Percentiles rank a stretch among this genome's conserved stretches.
phyloP scores from a whole-genome alignment of 2,888 invertebrate species.

The Cryptops parisi region DNA sequence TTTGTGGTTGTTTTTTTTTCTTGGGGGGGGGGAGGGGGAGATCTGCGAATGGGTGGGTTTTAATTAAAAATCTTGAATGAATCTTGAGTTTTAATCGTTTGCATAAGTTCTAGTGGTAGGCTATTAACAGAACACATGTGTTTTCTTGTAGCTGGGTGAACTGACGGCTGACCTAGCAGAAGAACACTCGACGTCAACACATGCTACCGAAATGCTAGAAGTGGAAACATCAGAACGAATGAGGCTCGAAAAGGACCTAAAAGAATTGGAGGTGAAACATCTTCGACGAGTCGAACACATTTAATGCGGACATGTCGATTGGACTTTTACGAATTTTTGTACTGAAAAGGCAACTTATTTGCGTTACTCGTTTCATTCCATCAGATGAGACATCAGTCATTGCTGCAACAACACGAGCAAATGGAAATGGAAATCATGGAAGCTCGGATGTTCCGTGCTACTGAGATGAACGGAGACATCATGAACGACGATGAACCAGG shows the following conservation, averaged over 20 bases:
- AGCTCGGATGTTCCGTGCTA: constrained; percentile 45
- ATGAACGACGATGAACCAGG: constrained; percentile 36
- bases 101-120: neutral
- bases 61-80: no score
- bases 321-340: no score
- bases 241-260: constrained; percentile 71
- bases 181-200: constrained; percentile 76
- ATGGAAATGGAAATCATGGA: constrained; percentile 75
- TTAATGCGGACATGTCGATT: no score
- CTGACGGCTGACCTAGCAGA: constrained; percentile 83
- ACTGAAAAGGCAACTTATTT: no score
- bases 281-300: constrained; percentile 1
- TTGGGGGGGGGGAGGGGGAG: constrained; percentile 6
- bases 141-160: constrained; percentile 62
- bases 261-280: constrained; percentile 49
- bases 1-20: neutral
- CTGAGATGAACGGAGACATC: constrained; percentile 52
- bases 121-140: neutral
- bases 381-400: neutral
- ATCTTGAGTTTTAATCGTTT: neutral
- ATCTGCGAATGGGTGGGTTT: neutral
- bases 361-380: constrained; percentile 14
- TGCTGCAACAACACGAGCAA: constrained; percentile 52
- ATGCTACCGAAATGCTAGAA: constrained; percentile 78
- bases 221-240: constrained; percentile 77